Evolutionary conservation across 1,140 invertebrate species (phyloP).

Genomic region (Akabosia matsudoensis): DNA sequence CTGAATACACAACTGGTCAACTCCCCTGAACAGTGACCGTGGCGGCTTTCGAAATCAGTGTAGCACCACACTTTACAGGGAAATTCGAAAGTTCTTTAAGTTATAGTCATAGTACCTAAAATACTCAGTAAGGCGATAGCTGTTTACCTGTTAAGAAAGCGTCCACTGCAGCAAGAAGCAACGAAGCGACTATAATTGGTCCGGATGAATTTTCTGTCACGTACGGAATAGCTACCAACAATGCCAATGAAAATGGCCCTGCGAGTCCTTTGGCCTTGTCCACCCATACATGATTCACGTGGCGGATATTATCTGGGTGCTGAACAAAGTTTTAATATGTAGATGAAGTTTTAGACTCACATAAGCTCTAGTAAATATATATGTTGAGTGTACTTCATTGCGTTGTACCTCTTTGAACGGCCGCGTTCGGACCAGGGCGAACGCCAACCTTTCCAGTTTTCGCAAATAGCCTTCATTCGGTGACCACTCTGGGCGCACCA

Average conservation of each 20-base stretch:
- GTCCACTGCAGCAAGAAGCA: slow-evolving; percentile 41
- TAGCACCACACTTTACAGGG: slow-evolving; percentile 41
- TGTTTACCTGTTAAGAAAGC: slow-evolving; percentile 41
- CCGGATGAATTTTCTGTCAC: slow-evolving; percentile 43
- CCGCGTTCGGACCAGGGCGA: slow-evolving; percentile 43
- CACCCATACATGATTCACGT: slow-evolving; percentile 28
- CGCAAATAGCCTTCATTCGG: slow-evolving; percentile 41
- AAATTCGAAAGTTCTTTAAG: too few relatives aligned
- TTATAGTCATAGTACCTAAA: too few relatives aligned
- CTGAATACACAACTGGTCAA: slow-evolving; percentile 38
- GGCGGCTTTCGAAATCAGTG: slow-evolving; percentile 43
- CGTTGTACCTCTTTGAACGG: slow-evolving; percentile 36
- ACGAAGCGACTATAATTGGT: slow-evolving; percentile 42
- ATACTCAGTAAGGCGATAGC: too few relatives aligned
- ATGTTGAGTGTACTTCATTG: not conserved
- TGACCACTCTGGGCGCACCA: slow-evolving; percentile 34
- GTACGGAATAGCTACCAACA: slow-evolving; percentile 43
- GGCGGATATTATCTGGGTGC: not conserved
- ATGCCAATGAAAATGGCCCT: slow-evolving; percentile 42
- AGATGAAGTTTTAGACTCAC: not conserved
- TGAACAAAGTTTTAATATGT: not conserved
- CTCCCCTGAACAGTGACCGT: slow-evolving; percentile 44
- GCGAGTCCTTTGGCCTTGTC: slow-evolving; percentile 41
- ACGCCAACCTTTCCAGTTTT: slow-evolving; percentile 45
- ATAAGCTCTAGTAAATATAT: not conserved